Conservation (phyloP, 1,140 invertebrate genomes). For the Paracyclopina nana region DNA sequence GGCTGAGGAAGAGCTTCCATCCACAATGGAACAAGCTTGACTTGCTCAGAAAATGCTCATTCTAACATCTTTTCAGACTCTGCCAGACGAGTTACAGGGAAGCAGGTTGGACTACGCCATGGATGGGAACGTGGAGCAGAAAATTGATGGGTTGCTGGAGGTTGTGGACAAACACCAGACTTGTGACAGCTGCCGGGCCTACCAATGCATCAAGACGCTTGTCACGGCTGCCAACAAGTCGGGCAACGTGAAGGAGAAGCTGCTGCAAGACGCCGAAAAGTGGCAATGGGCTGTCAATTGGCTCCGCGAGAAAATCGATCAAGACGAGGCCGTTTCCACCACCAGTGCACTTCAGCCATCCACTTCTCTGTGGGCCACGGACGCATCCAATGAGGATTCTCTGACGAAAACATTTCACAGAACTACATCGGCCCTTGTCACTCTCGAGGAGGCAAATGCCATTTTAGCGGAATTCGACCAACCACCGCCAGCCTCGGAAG, state of each 20-base stretch:
- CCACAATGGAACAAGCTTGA: constrained; percentile 5
- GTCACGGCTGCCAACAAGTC: constrained; percentile 28
- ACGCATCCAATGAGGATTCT: constrained; percentile 33
- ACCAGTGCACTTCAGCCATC: constrained; percentile 15
- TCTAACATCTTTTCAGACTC: constrained; percentile 21
- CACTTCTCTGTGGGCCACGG: constrained; percentile 21
- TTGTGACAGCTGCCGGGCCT: constrained; percentile 29
- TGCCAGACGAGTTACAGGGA: constrained; percentile 27
- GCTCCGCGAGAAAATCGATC: constrained; percentile 31
- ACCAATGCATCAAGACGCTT: constrained; percentile 33
- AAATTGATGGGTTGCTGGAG: constrained; percentile 24
- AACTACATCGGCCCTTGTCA: constrained; percentile 19
- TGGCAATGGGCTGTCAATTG: constrained; percentile 35
- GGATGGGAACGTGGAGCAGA: constrained; percentile 25
- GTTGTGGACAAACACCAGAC: constrained; percentile 26
- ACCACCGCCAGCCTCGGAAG: too few relatives aligned
- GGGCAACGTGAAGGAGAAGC: constrained; percentile 26
- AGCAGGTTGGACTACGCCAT: constrained; percentile 27
- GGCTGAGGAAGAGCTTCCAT: neutral
- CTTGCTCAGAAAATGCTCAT: constrained; percentile 20
- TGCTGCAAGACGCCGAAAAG: constrained; percentile 26
- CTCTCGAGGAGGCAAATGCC: constrained; percentile 21
- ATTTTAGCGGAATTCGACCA: constrained; percentile 21
- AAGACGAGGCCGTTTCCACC: constrained; percentile 20
- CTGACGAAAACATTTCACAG: constrained; percentile 30